Evolutionary conservation across 1,140 invertebrate species (phyloP).

Genomic region (Yoshiicerus persimilis): DNA sequence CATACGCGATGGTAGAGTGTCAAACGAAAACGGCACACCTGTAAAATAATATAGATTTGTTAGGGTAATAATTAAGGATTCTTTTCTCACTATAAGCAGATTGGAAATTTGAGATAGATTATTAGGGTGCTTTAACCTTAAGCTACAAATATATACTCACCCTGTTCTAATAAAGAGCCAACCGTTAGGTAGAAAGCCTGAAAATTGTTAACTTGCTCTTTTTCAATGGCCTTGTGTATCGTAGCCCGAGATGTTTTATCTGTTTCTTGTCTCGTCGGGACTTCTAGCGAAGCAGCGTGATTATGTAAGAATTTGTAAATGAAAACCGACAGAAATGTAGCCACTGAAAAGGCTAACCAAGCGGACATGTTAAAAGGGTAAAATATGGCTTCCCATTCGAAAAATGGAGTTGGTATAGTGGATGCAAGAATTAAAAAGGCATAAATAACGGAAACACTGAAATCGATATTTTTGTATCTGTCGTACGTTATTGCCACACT

Average conservation of each 20-base stretch:
- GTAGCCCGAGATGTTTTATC: not conserved
- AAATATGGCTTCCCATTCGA: constrained; percentile 44
- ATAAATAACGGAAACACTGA: constrained; percentile 39
- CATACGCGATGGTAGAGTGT: constrained; percentile 2
- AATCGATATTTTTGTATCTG: constrained; percentile 36
- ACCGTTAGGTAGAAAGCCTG: constrained; percentile 37
- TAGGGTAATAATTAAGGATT: no score
- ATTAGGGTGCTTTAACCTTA: no score
- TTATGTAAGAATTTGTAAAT: constrained; percentile 32
- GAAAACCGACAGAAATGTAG: constrained; percentile 21
- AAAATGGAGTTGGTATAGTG: constrained; percentile 36
- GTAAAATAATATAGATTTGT: not conserved
- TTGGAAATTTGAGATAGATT: no score
- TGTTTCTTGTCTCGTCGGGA: not conserved
- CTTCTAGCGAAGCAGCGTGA: not conserved
- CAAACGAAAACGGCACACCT: constrained; percentile 21
- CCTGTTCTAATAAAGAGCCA: constrained; percentile 45
- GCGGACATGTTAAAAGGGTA: constrained; percentile 33
- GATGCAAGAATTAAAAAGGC: constrained; percentile 43
- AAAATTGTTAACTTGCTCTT: not conserved
- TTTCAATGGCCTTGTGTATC: not conserved
- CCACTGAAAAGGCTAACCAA: constrained; percentile 21
- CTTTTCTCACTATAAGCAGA: not conserved
- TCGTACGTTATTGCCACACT: constrained; percentile 34
- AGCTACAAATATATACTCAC: not conserved